phyloP scores from a whole-genome alignment of 2,113 vertebrate genomes.

The Eira barbara region DNA sequence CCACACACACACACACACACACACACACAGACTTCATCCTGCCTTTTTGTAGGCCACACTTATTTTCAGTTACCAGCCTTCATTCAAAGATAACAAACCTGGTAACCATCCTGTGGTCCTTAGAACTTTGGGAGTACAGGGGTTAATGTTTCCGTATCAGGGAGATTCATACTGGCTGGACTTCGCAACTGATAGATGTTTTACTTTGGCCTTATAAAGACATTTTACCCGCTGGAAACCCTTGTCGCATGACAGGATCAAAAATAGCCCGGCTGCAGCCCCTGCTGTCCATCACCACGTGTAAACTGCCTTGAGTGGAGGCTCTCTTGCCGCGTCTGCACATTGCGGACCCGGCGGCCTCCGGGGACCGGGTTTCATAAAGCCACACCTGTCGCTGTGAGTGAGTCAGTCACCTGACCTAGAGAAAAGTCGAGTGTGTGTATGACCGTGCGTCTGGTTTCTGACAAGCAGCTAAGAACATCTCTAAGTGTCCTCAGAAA shows the following conservation, averaged over 20 bases:
- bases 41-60: background rate
- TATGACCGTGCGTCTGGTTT: conserved; percentile 62
- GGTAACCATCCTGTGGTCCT: background rate
- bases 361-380: conserved; percentile 80
- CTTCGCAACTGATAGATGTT: conserved; percentile 86
- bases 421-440: conserved; percentile 70
- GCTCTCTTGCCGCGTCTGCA: conserved; percentile 70
- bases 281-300: conserved; percentile 91
- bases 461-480: conserved; percentile 68
- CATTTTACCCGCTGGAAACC: conserved; percentile 85
- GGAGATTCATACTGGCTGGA: conserved; percentile 72
- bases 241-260: conserved; percentile 92
- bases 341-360: conserved; percentile 52
- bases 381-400: conserved; percentile 81
- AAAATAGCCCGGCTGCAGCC: conserved; percentile 94
- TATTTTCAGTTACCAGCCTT: background rate
- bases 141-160: conserved; percentile 73
- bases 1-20: background rate
- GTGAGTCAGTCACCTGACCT: conserved; percentile 74
- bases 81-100: background rate
- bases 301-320: conserved; percentile 79
- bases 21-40: background rate
- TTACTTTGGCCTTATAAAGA: conserved; percentile 90
- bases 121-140: conserved; percentile 56
- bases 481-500: conserved; percentile 69